Evolutionary conservation across 2,113 vertebrate genomes (phyloP), one percentile per base, ranked within the genome.

Genomic region (Sapajus apella): DNA sequence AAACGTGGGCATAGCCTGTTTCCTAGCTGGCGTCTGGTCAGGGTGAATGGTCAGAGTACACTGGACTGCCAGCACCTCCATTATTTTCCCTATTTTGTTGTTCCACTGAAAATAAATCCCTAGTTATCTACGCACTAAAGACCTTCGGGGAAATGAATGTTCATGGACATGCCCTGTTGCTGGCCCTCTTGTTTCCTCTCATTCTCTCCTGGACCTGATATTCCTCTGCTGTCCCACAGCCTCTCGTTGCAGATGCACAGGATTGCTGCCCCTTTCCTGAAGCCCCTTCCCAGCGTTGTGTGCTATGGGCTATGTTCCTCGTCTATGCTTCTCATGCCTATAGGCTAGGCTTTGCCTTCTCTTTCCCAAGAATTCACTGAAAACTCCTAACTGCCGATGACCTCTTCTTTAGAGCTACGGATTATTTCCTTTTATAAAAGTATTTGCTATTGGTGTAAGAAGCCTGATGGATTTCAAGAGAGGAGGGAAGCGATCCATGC

Each of bases 151-250:
- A 64, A 37, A 9, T 10, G 18, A 6, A 8, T 35, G 11, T 66
- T 40, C 30, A 20, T 12, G 8, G 3, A 16, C 1, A 8, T 23
- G 7, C 5, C 43, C 45, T 14, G 3, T 3, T 68, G 30, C 11
- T 3, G 20, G n/a, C 12, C 20, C 0, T 18, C 9, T 1, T 21
- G 32, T 27, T 37, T 56, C 8, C 3, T 2, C 70, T 68, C 25
- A 8, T 43, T 8, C 8, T 68, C 9, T 27, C 1, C 13, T 0
- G 0, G 10, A 10, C n/a, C n/a, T 79, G 27, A 13, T 3, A 2
- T 18, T 35, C 21, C 79, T 27, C 23, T 35, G 16, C 45, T 61
- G 37, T 20, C 7, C 27, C 16, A 18, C 7, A 7, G 11, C 16
- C 21, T 70, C 25, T n/a, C 3, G 2, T 12, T 6, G 6, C n/a